These are phyloP conservation scores for Anthonomus grandis DNA, from an alignment of 1,140 invertebrate genomes.

Conservation along the genomic window DNA sequence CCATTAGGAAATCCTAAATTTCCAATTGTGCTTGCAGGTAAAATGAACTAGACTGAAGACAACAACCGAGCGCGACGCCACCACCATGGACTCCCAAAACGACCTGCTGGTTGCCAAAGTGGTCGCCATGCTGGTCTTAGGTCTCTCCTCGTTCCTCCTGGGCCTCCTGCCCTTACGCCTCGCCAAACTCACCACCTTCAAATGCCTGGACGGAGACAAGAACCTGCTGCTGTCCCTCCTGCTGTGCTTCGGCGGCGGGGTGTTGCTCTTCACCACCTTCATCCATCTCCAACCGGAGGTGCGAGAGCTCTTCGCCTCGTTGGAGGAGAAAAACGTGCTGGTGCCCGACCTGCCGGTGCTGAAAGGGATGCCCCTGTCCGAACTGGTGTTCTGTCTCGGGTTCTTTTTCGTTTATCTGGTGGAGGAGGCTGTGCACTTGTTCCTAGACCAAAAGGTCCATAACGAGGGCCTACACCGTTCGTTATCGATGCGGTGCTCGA, in stretches of 20 bases:
- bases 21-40: too few species aligned
- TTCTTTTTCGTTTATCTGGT: slow-evolving; percentile 73
- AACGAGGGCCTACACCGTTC: slow-evolving; percentile 56
- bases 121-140: slow-evolving; percentile 66
- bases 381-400: slow-evolving; percentile 65
- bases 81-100: slow-evolving; percentile 3
- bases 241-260: slow-evolving; percentile 77
- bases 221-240: slow-evolving; percentile 59
- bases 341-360: slow-evolving; percentile 44
- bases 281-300: slow-evolving; percentile 76
- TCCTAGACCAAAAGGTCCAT: slow-evolving; percentile 53
- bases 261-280: slow-evolving; percentile 73
- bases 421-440: slow-evolving; percentile 66
- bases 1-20: too few species aligned
- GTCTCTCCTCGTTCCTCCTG: slow-evolving; percentile 63
- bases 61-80: too few species aligned
- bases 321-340: slow-evolving; percentile 44
- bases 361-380: slow-evolving; percentile 56
- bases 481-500: slow-evolving; percentile 53
- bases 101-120: slow-evolving; percentile 58
- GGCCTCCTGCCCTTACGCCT: slow-evolving; percentile 65
- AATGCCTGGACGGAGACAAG: slow-evolving; percentile 41
- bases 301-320: slow-evolving; percentile 53
- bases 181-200: slow-evolving; percentile 48
- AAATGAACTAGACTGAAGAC: too few species aligned